phyloP scores from a whole-genome alignment of 2,113 vertebrate genomes.

The Phyllostomus discolor region DNA sequence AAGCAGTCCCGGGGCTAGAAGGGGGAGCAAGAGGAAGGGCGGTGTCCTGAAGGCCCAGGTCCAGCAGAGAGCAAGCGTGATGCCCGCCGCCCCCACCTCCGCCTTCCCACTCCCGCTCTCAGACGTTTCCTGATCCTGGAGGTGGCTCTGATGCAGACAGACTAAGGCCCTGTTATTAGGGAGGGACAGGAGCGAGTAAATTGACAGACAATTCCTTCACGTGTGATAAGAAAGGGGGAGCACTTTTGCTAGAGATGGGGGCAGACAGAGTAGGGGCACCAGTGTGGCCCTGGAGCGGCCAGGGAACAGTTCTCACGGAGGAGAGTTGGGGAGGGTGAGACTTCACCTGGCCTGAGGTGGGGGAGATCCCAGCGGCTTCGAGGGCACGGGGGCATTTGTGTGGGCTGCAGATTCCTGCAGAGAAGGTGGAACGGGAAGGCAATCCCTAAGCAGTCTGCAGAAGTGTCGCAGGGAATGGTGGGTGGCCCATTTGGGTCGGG shows the following conservation, averaged over 20 bases:
- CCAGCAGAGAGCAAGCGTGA: not conserved
- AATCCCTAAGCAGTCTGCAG: not conserved
- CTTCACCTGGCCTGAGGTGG: fast-evolving
- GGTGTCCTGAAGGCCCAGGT: not conserved
- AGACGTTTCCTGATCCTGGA: too few relatives aligned
- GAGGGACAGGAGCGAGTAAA: not conserved
- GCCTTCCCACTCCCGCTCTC: not conserved
- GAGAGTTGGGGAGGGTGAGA: not conserved
- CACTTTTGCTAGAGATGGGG: not conserved
- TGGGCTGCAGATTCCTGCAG: too few relatives aligned
- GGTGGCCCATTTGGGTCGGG: not conserved
- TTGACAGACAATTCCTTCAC: fast-evolving
- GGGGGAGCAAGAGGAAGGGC: not conserved
- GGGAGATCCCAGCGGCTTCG: not conserved
- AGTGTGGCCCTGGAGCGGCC: not conserved
- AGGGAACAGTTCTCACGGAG: not conserved
- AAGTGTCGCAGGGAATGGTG: not conserved
- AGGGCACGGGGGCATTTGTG: too few relatives aligned
- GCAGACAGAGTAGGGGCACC: not conserved
- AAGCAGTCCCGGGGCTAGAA: not conserved
- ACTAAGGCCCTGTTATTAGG: not conserved
- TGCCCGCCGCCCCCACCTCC: not conserved
- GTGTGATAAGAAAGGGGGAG: too few relatives aligned
- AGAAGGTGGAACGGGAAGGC: not conserved
- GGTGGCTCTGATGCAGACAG: not conserved